These are phyloP conservation scores for Aethes cnicana DNA, from an alignment of 2,888 invertebrate species.

Conservation along the genomic window DNA sequence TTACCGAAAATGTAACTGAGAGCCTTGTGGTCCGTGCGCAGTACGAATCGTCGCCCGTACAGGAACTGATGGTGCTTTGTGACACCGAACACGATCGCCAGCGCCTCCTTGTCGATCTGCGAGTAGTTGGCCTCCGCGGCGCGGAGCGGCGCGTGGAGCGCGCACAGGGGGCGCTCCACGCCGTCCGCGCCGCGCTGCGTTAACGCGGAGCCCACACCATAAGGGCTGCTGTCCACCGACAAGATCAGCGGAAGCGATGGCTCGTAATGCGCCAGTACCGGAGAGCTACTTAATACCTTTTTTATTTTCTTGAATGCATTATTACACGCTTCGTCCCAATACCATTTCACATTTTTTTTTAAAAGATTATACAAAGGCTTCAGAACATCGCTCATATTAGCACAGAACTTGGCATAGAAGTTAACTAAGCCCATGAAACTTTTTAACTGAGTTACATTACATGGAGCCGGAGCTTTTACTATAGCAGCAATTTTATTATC, in stretches of 20 bases:
- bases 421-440: constrained; percentile 1
- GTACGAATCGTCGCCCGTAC: not conserved
- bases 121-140: not conserved
- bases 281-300: not conserved
- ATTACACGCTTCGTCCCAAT: not conserved
- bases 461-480: not conserved
- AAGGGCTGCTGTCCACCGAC: constrained; percentile 4
- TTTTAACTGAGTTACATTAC: not conserved
- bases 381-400: constrained; percentile 1
- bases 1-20: constrained; percentile 7
- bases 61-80: not conserved
- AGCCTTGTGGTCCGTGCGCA: not conserved
- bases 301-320: not conserved
- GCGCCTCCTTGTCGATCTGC: not conserved
- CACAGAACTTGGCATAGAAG: not conserved
- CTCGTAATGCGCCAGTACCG: not conserved
- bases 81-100: not conserved
- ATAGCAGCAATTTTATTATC: constrained; percentile 26
- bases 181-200: not conserved
- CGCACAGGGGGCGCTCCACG: not conserved
- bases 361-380: not conserved
- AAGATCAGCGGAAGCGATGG: not conserved
- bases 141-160: not conserved
- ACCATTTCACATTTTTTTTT: not conserved
- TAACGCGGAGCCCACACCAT: not conserved